Conservation (phyloP, 2,113 vertebrate genomes). For the Pseudolaguvia tuberculata region DNA sequence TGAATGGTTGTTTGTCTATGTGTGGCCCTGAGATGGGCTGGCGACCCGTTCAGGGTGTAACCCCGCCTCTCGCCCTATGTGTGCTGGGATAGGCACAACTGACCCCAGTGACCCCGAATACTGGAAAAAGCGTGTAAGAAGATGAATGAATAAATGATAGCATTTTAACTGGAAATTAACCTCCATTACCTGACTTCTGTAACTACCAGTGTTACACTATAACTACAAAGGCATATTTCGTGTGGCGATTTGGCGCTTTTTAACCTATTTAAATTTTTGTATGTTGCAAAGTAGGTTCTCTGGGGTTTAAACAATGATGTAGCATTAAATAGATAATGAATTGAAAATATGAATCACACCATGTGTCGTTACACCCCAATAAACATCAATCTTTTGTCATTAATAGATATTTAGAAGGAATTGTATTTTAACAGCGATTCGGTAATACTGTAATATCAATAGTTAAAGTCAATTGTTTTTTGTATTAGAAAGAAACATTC, state of each 20-base stretch:
- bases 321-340: background rate
- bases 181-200: background rate
- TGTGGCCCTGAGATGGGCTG: no score
- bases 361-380: background rate
- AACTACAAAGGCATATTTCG: background rate
- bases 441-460: background rate
- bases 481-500: background rate
- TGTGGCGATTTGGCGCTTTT: background rate
- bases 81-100: no score
- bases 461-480: background rate
- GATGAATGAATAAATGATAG: background rate
- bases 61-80: no score
- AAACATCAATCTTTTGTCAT: background rate
- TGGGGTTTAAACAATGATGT: background rate
- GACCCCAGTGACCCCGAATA: no score
- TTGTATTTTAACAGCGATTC: background rate
- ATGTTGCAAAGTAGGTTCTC: background rate
- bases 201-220: background rate
- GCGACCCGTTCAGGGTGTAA: no score
- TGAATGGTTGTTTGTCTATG: no score
- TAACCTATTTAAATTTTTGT: background rate
- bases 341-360: background rate
- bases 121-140: no score
- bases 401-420: background rate
- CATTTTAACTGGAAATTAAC: background rate